Evolutionary conservation across 2,113 vertebrate genomes (phyloP).

Genomic region (Bucco capensis): DNA sequence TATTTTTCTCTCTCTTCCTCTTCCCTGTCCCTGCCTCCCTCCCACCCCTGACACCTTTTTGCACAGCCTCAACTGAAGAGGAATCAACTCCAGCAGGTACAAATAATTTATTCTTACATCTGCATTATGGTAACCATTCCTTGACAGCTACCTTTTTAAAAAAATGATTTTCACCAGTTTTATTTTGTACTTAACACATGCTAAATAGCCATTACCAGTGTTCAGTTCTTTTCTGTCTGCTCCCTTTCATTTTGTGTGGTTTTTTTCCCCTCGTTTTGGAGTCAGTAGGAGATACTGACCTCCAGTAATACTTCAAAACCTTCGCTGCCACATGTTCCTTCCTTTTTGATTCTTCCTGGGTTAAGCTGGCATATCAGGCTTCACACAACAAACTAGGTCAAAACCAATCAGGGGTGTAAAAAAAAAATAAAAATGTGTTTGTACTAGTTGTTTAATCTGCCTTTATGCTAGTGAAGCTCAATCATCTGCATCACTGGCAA

Average conservation of each 20-base stretch:
- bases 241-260: neutral
- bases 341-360: neutral
- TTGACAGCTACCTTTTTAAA: neutral
- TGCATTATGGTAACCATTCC: neutral
- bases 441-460: neutral
- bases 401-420: neutral
- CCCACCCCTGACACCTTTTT: neutral
- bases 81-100: slow-evolving; percentile 72
- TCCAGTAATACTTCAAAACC: neutral
- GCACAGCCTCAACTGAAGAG: slow-evolving; percentile 67
- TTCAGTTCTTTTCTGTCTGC: neutral
- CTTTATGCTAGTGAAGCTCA: neutral
- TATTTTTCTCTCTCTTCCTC: neutral
- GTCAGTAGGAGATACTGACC: fast-evolving
- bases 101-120: neutral
- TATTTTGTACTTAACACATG: neutral
- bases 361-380: neutral
- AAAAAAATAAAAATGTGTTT: neutral
- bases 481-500: neutral
- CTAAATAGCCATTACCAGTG: neutral
- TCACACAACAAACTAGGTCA: neutral
- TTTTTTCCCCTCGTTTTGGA: neutral
- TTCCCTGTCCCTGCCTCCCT: too few species aligned
- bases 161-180: neutral
- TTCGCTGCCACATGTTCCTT: neutral